Percentiles rank a stretch among this genome's conserved stretches.
Evolutionary conservation across 2,888 invertebrate genomes (phyloP).

Genomic region (Marronus borbonicus): DNA sequence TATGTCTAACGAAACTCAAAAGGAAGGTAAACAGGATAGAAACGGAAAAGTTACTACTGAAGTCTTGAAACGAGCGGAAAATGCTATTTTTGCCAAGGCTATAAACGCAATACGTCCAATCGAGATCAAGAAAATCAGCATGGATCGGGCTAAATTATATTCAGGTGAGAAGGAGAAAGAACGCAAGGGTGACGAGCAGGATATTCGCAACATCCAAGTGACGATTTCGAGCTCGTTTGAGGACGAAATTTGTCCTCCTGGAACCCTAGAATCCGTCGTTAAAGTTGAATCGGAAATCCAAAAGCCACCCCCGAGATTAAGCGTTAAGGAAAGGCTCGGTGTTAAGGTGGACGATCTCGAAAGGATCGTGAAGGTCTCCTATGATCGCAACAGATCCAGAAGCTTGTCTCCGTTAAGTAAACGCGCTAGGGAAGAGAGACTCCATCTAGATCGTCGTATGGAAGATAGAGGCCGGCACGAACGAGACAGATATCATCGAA

Average conservation of each 20-base stretch:
- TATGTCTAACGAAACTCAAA: conserved; percentile 66
- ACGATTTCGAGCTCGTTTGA: conserved; percentile 72
- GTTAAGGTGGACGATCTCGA: conserved; percentile 80
- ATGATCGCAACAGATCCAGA: conserved; percentile 66
- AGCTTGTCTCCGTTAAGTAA: conserved; percentile 73
- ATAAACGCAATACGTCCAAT: conserved; percentile 85
- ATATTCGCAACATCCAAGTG: conserved; percentile 73
- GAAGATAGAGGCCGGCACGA: conserved; percentile 61
- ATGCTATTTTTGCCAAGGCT: conserved; percentile 92
- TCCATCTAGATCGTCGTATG: conserved; percentile 65
- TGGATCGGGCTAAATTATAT: conserved; percentile 80
- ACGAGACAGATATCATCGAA: conserved; percentile 61
- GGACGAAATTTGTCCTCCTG: conserved; percentile 59
- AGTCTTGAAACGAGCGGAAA: conserved; percentile 92
- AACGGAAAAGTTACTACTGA: conserved; percentile 85
- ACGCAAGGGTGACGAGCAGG: conserved; percentile 58
- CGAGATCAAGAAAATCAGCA: conserved; percentile 83
- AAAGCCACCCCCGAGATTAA: conserved; percentile 74
- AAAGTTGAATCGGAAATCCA: conserved; percentile 51
- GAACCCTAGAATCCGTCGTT: conserved; percentile 29
- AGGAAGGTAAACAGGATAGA: conserved; percentile 70
- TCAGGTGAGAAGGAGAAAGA: conserved; percentile 69
- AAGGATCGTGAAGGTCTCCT: conserved; percentile 71
- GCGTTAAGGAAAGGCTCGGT: conserved; percentile 86
- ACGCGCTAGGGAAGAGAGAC: conserved; percentile 65